These are phyloP conservation scores for Sesia apiformis DNA, from an alignment of 2,888 invertebrate genomes.

Conservation along the genomic window DNA sequence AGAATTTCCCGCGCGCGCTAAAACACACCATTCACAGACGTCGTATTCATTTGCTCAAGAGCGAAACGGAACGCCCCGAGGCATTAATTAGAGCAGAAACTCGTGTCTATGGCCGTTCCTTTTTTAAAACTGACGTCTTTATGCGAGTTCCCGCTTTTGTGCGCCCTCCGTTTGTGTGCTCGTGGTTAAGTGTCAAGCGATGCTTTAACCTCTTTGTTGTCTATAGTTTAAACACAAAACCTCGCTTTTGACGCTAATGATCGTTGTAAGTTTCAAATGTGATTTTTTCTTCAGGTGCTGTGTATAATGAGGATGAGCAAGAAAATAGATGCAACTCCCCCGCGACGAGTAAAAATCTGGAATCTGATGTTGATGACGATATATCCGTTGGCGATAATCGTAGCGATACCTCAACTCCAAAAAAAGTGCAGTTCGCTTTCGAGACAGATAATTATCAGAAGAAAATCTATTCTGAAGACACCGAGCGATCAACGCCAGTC, in stretches of 20 bases:
- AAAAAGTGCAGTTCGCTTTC: conserved; percentile 24
- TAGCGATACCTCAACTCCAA: conserved; percentile 52
- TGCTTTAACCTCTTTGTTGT: conserved; percentile 37
- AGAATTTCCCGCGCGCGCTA: conserved; percentile 54
- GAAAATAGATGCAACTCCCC: conserved; percentile 29
- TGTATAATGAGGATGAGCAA: conserved; percentile 27
- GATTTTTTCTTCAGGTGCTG: conserved; percentile 19
- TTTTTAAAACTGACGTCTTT: conserved; percentile 67
- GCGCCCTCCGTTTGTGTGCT: conserved; percentile 35
- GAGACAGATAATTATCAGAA: conserved; percentile 21
- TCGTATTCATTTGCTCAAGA: conserved; percentile 61
- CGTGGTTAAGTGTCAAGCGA: conserved; percentile 50
- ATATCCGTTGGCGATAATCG: conserved; percentile 64
- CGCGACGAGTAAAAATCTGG: conserved; percentile 33
- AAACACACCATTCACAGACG: conserved; percentile 64
- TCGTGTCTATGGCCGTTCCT: conserved; percentile 61
- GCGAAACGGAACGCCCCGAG: conserved; percentile 66
- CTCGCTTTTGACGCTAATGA: neutral
- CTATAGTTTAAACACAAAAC: conserved; percentile 15
- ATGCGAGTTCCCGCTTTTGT: conserved; percentile 54
- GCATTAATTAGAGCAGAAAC: conserved; percentile 74
- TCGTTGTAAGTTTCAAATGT: neutral
- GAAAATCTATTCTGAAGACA: conserved; percentile 26
- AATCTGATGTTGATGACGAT: conserved; percentile 55
- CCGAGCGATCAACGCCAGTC: conserved; percentile 35